Base-by-base conservation (phyloP, 2,113 vertebrate species). In the Mormyrus lacerda region DNA sequence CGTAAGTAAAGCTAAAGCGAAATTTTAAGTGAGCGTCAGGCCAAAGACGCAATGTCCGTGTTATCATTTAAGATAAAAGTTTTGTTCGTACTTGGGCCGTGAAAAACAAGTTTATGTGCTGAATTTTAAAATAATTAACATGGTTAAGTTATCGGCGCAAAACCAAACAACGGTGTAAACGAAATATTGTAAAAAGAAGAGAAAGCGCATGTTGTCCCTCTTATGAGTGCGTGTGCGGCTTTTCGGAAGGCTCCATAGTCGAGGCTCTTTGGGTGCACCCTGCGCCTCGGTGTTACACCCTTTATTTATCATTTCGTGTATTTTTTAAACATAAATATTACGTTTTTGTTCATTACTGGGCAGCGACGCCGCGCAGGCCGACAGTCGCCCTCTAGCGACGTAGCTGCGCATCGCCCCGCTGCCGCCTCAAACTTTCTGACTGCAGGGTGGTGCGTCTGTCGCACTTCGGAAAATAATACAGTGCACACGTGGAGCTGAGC, bases 131-230 rank as follows among this genome's bases (percentile, higher is more conserved):
- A 87, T 61, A 88, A 89, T 89, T 89, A 73, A 3, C 88, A 1
- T 89, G 11, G 2, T 90, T 69, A 51, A 0, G 24, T 86, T 91
- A 90, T 91, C 91, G 42, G 88, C 47, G n/a, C 89, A 45, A 69
- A 31, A 91, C 89, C 88, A 93, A 94, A 94, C 89, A 53, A 82
- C 1, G 87, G 89, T 89, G 93, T 95, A 94, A 89, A 73, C 44
- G 89, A 95, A 93, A 96, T 96, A 95, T 91, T 91, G 94, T 93
- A 92, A 96, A 96, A 96, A 96, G 94, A 94, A 94, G 93, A 93
- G 93, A 96, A 96, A 96, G 85, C 94, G 91, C 90, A 95, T 96
- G 91, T 96, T 96, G 90, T 95, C 35, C 91, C 90, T 89, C 90
- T 93, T 94, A 96, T 93, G 95, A 92, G 89, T 94, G 93, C 93